Conservation (phyloP, 2,888 invertebrate species). For the Drosophila barbarae region DNA sequence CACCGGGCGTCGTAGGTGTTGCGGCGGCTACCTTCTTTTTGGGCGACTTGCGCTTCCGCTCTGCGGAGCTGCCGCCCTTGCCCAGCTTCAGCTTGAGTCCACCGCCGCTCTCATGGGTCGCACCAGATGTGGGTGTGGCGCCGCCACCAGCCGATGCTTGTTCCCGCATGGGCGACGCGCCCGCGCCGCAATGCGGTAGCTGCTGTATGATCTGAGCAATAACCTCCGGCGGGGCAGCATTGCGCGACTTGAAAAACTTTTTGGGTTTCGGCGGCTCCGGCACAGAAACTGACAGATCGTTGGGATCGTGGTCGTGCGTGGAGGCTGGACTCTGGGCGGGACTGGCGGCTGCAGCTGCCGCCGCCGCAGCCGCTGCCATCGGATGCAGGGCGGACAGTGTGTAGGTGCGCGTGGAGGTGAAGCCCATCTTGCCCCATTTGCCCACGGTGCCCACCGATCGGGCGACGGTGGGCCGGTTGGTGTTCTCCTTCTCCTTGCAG, state of each 20-base stretch:
- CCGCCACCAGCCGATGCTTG: slow-evolving; percentile 24
- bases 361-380: slow-evolving; percentile 65
- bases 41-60: slow-evolving; percentile 77
- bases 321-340: slow-evolving; percentile 64
- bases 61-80: slow-evolving; percentile 70
- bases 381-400: slow-evolving; percentile 75
- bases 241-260: slow-evolving; percentile 94
- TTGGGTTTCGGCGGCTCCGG: slow-evolving; percentile 86
- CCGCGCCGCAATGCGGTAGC: slow-evolving; percentile 71
- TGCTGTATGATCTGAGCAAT: slow-evolving; percentile 78
- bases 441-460: slow-evolving; percentile 94
- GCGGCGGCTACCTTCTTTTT: slow-evolving; percentile 58
- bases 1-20: slow-evolving; percentile 56
- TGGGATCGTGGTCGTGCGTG: slow-evolving; percentile 75
- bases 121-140: slow-evolving; percentile 40
- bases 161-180: slow-evolving; percentile 77
- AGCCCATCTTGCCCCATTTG: slow-evolving; percentile 96
- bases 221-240: slow-evolving; percentile 82
- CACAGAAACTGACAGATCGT: slow-evolving; percentile 70
- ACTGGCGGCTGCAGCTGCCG: slow-evolving; percentile 66
- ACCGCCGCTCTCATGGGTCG: slow-evolving; percentile 59
- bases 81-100: slow-evolving; percentile 77
- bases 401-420: slow-evolving; percentile 90
- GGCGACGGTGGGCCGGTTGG: slow-evolving; percentile 92
- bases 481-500: slow-evolving; percentile 86